Evolutionary conservation across 2,797 vertebrate species (phyloP), one percentile per base, ranked within the genome.

Genomic region (Botia kubotai): DNA sequence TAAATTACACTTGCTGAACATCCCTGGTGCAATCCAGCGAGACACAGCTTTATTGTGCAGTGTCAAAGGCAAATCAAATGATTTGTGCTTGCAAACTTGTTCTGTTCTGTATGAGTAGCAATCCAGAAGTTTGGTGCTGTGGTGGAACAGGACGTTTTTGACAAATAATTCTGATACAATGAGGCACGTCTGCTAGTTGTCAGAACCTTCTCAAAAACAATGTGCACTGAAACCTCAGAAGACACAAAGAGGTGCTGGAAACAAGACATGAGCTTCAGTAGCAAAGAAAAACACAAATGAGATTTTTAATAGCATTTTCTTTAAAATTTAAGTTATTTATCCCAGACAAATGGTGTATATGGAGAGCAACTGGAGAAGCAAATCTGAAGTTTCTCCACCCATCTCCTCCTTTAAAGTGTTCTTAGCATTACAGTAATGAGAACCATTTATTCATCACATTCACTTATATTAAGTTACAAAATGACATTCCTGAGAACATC

Each of bases 1-100:
- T 94, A 91, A 94, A 93, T 93, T 84, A 91, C 66, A 83, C 67
- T 71, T 58, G 78, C 82, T 77, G 84, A 87, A 90, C 83, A 90
- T 80, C 88, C 87, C 55, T 81, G 87, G 85, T 87, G 86, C 67
- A 8, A 70, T 65, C 53, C 80, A 29, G 72, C 86, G 63, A 60
- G 83, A 77, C 62, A 58, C 57, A 29, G 57, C 82, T 90, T 90
- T 92, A 92, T 93, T 91, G 93, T 88, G 87, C 76, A 87, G 84
- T 52, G 75, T 68, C 77, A 62, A 87, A 77, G 78, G 58, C 53
- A 52, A 67, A 58, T 75, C 88, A 81, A 6, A 53, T 19, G 1
- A 50, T 71, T 33, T 36, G 26, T 63, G 50, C 33, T 55, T 6
- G 62, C 67, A 71, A 52, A 70, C 55, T 17, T 6, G 2, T 69